Conservation (phyloP, 1,140 invertebrate species). For the Procambarus virginalis region DNA sequence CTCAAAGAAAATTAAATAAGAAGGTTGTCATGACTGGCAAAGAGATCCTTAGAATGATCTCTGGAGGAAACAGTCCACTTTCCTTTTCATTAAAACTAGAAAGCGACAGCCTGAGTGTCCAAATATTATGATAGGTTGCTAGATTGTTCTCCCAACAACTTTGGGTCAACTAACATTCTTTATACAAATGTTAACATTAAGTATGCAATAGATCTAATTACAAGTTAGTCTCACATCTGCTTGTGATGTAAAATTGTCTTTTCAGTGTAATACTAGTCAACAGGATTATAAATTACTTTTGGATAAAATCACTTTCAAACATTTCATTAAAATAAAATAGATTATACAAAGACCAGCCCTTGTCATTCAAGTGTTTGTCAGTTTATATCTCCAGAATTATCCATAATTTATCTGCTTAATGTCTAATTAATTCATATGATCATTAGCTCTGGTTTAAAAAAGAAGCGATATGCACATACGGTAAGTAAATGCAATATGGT, state of each 20-base stretch:
- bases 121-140: background rate
- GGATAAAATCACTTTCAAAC: background rate
- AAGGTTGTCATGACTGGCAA: slow-evolving; percentile 31
- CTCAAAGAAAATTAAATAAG: slow-evolving; percentile 64
- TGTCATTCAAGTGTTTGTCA: background rate
- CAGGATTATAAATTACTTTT: background rate
- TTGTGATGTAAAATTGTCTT: background rate
- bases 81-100: background rate
- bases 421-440: background rate
- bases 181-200: background rate
- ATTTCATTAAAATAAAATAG: background rate
- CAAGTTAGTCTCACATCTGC: background rate
- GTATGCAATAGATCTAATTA: background rate
- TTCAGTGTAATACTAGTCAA: background rate
- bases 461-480: slow-evolving; percentile 46
- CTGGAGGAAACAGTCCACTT: slow-evolving; percentile 3
- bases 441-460: slow-evolving; percentile 9
- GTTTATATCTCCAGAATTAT: background rate
- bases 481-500: slow-evolving; percentile 53
- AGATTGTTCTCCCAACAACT: background rate
- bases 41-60: slow-evolving; percentile 22
- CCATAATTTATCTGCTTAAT: slow-evolving; percentile 11
- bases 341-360: background rate
- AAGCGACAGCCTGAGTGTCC: background rate
- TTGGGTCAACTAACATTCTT: background rate